A percentile compares a stretch with the other conserved stretches of the same genome.
These are phyloP conservation scores for Patella pellucida DNA, from an alignment of 2,888 invertebrate species.

Conservation along the genomic window DNA sequence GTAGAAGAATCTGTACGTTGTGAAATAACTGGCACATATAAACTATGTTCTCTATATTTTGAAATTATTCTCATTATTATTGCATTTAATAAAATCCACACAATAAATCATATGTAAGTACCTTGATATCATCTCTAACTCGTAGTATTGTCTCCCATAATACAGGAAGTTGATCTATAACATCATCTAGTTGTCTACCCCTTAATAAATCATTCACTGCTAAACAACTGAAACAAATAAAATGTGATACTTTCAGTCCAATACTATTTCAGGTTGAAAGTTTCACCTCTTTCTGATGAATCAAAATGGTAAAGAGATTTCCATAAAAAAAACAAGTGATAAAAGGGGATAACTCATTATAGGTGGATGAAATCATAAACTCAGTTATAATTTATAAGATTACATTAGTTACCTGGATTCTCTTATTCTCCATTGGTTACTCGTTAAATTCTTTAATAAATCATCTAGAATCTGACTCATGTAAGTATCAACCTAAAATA, in stretches of 20 bases:
- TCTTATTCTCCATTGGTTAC: constrained; percentile 88
- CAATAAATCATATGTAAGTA: constrained; percentile 70
- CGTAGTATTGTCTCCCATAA: constrained; percentile 88
- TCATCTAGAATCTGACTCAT: constrained; percentile 86
- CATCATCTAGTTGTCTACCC: constrained; percentile 73
- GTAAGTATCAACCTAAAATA: constrained; percentile 82
- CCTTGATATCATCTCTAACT: constrained; percentile 96
- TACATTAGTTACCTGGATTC: constrained; percentile 78
- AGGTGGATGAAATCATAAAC: too few species aligned
- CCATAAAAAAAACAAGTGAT: background rate
- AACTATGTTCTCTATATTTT: background rate
- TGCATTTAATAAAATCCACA: too few species aligned
- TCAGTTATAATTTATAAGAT: too few species aligned
- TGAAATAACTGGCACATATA: too few species aligned
- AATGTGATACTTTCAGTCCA: background rate
- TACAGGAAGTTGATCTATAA: constrained; percentile 73
- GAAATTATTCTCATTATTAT: too few species aligned
- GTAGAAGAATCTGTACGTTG: too few species aligned
- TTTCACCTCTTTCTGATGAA: background rate
- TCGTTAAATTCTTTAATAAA: constrained; percentile 84
- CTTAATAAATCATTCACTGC: constrained; percentile 88
- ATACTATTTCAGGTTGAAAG: background rate
- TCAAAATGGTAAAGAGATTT: background rate
- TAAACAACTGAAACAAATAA: constrained; percentile 77
- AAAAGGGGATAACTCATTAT: too few species aligned